A percentile compares a stretch with the other conserved stretches of the same genome.
These are phyloP conservation scores for Euura saliciscinereae DNA, from an alignment of 1,140 invertebrate genomes.

Conservation along the genomic window DNA sequence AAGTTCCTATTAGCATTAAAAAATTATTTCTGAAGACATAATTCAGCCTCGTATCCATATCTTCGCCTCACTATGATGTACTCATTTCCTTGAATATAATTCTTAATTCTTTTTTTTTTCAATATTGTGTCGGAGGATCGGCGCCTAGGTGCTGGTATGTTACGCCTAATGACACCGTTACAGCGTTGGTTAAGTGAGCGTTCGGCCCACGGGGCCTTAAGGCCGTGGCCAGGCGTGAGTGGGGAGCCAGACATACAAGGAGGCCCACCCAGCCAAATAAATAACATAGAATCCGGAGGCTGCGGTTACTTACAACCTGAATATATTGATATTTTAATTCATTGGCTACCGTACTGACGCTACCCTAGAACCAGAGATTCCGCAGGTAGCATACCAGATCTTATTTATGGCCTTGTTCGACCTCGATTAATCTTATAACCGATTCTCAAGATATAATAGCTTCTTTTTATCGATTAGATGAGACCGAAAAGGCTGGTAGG, in stretches of 20 bases:
- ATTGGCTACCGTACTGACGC: constrained; percentile 25
- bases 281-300: constrained; percentile 10
- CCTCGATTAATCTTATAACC: neutral
- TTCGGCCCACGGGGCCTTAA: constrained; percentile 2
- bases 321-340: constrained; percentile 29
- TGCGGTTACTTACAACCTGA: constrained; percentile 9
- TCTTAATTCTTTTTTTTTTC: no score
- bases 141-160: constrained; percentile 6
- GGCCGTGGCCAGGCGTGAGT: neutral
- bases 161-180: constrained; percentile 13
- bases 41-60: no score
- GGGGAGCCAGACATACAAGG: neutral
- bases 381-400: neutral
- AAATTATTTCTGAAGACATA: no score
- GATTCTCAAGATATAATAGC: no score
- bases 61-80: no score
- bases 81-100: no score
- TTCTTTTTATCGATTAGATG: no score
- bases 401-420: constrained; percentile 10
- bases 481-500: no score
- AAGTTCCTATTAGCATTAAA: no score
- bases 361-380: neutral
- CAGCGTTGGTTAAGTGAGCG: neutral
- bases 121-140: no score
- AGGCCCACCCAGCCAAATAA: constrained; percentile 12